Conservation (phyloP, 2,888 invertebrate species). For the Hoplodrina blanda region DNA sequence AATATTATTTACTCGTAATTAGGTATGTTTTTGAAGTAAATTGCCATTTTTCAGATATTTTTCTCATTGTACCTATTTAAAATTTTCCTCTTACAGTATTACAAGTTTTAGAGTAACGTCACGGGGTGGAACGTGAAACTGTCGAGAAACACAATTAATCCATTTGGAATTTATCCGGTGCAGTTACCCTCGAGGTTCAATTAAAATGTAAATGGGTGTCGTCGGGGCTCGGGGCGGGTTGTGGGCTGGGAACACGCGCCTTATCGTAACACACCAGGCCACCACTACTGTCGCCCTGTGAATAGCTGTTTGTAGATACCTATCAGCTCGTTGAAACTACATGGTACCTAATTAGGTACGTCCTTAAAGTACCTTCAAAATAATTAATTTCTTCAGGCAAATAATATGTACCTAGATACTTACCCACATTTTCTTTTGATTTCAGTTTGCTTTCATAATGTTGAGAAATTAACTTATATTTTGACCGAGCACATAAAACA, state of each 20-base stretch:
- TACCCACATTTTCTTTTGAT: not conserved
- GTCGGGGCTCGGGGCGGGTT: constrained; percentile 50
- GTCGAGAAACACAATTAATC: constrained; percentile 78
- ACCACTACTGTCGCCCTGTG: constrained; percentile 39
- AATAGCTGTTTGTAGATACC: constrained; percentile 22
- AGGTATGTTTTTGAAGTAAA: not conserved
- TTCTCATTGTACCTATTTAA: not conserved
- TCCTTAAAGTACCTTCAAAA: constrained; percentile 3
- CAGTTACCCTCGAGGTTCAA: constrained; percentile 79
- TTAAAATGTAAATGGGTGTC: constrained; percentile 83
- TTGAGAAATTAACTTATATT: not conserved
- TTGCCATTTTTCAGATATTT: not conserved
- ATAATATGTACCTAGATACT: not conserved
- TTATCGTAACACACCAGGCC: constrained; percentile 61
- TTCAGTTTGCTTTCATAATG: not conserved
- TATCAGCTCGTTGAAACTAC: constrained; percentile 16
- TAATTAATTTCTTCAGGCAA: not conserved
- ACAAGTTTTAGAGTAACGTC: constrained; percentile 47
- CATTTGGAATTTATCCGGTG: constrained; percentile 80
- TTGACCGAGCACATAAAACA: not conserved
- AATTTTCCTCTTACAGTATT: constrained; percentile 36
- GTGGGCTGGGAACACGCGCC: constrained; percentile 47
- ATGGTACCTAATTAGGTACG: not conserved
- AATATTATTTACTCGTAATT: too few species aligned
- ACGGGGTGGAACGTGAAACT: constrained; percentile 65